Conservation (phyloP, 1,140 invertebrate species). For the Eumaeus atala region DNA sequence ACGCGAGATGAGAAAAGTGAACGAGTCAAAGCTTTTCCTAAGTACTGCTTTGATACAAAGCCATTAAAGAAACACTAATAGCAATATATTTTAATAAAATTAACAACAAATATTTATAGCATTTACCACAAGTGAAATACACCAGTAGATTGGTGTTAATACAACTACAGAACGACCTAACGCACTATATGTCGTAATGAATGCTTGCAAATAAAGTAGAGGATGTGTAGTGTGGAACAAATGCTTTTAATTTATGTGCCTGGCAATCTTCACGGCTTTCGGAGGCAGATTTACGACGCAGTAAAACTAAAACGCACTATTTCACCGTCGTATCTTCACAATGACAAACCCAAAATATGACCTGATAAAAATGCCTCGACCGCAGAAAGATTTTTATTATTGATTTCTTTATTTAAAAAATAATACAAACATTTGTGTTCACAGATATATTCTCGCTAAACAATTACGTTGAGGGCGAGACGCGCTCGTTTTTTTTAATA, state of each 20-base stretch:
- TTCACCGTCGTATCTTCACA: slow-evolving; percentile 27
- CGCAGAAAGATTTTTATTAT: background rate
- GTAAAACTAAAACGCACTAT: slow-evolving; percentile 41
- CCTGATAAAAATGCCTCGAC: slow-evolving; percentile 19
- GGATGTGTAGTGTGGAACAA: background rate
- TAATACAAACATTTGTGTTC: too few relatives aligned
- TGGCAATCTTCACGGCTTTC: slow-evolving; percentile 33
- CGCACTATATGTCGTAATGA: slow-evolving; percentile 6
- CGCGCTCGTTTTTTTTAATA: too few relatives aligned
- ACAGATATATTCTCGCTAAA: too few relatives aligned
- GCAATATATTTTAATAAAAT: too few relatives aligned
- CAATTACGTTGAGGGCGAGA: too few relatives aligned
- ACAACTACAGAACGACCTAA: background rate
- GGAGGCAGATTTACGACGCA: slow-evolving; percentile 48
- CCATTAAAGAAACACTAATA: too few relatives aligned
- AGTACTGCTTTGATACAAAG: too few relatives aligned
- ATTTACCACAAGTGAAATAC: too few relatives aligned
- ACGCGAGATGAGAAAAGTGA: too few relatives aligned
- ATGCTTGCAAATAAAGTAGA: background rate
- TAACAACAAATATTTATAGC: too few relatives aligned
- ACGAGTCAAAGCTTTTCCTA: too few relatives aligned
- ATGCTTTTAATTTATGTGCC: slow-evolving; percentile 13
- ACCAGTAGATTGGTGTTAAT: background rate
- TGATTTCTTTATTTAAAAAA: too few relatives aligned
- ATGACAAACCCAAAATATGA: slow-evolving; percentile 27